Percentiles rank a stretch among this genome's conserved stretches.
These are phyloP conservation scores for Meda fulgida DNA, from an alignment of 2,797 vertebrate species.

Conservation along the genomic window DNA sequence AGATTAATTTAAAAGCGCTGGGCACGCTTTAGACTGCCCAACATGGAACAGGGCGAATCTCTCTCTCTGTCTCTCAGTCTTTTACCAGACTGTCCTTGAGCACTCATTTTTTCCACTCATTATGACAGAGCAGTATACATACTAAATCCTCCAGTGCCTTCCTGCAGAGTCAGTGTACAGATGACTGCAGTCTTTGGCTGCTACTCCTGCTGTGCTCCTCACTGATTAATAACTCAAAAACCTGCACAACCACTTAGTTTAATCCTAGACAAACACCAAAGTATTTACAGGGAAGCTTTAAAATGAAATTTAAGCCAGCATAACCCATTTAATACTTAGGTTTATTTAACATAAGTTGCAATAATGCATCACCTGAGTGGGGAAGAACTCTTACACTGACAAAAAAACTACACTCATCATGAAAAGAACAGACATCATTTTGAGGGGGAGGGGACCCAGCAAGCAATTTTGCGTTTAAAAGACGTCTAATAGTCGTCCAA, in stretches of 20 bases:
- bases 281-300: slow-evolving; percentile 50
- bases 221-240: slow-evolving; percentile 50
- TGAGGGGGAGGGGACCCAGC: background rate
- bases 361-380: background rate
- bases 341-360: slow-evolving; percentile 38
- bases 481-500: too few species aligned
- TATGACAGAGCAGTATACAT: slow-evolving; percentile 19
- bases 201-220: slow-evolving; percentile 37
- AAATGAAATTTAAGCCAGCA: slow-evolving; percentile 41
- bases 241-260: slow-evolving; percentile 25
- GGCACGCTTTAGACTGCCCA: background rate
- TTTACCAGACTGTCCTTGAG: slow-evolving; percentile 31
- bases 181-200: slow-evolving; percentile 38
- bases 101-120: slow-evolving; percentile 53
- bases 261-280: slow-evolving; percentile 50
- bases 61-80: slow-evolving; percentile 1
- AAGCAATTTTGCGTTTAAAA: too few species aligned
- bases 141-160: slow-evolving; percentile 17
- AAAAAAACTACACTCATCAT: background rate
- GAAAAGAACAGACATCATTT: background rate
- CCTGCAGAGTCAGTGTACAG: slow-evolving; percentile 22
- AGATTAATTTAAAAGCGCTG: too few species aligned
- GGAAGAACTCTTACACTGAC: background rate
- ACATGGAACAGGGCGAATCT: background rate
- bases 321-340: slow-evolving; percentile 26